Evolutionary conservation across 2,888 invertebrate species (phyloP), one percentile per base, ranked within the genome.

Genomic region (Chymomyza amoena): DNA sequence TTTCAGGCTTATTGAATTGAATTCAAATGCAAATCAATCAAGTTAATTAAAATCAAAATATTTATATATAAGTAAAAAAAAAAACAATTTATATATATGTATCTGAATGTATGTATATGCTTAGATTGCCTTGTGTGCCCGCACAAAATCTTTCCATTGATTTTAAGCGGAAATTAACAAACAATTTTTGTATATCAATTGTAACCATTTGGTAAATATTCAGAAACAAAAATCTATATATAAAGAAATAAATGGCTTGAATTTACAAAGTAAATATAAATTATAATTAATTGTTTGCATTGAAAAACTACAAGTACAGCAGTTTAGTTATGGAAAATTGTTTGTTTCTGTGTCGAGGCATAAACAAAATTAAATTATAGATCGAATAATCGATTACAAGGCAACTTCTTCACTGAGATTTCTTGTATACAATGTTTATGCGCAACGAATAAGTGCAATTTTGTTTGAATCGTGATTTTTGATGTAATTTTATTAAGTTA

Each of bases 1-100:
- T 51, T 13, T 51, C 51, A 16, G 51, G 13, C 15, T 16, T 5
- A 18, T 54, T 54, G 18, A 54, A 73, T 71, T 60, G 64, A 79
- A 70, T 72, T 75, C 36, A 70, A 70, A 73, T 64, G 79, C 82
- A 81, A 81, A 77, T 74, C 64, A 84, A 76, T 81, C 56, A 32
- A 65, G 51, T 68, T 59, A 71, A 62, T 59, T 52, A 68, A 62
- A 54, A 54, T 18, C 15, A 20, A 54, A 54, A 54, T 61, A 57
- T 72, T 72, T 66, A 68, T 68, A 73, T 64, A 32, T 9, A 59
- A 15, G 18, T 9, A 16, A 32, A 50, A 60, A 20, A 15, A 60
- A 9, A 61, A 60, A 64, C 32, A 56, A 62, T 25, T 2, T 25
- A 25, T 25, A 25, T 25, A 25, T 25, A 25, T 25, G 3, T 25